Evolutionary conservation across 2,113 vertebrate species (phyloP).

Genomic region (Polypterus bichir): DNA sequence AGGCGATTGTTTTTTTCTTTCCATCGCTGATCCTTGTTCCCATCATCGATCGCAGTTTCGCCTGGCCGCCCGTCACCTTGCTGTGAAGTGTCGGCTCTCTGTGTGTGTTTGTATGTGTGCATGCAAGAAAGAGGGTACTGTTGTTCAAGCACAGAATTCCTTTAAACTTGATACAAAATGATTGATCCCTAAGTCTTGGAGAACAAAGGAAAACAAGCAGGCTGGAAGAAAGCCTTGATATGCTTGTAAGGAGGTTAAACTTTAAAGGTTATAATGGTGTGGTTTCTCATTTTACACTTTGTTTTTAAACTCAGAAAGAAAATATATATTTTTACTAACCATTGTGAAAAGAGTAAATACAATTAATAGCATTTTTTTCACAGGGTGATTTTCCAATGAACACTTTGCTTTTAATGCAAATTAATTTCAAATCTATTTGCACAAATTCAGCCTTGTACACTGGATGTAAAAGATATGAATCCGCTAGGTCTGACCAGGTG

Average conservation of each 20-base stretch:
- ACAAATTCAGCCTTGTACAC: too few species aligned
- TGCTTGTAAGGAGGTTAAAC: constrained; percentile 14
- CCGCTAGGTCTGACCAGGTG: too few species aligned
- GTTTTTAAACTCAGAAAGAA: too few species aligned
- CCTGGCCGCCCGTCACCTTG: constrained; percentile 49
- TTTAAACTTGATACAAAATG: constrained; percentile 41
- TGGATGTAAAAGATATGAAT: too few species aligned
- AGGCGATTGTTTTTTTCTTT: constrained; percentile 70
- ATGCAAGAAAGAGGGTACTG: background rate
- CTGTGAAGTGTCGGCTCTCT: constrained; percentile 20
- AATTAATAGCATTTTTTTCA: too few species aligned
- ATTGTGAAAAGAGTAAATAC: too few species aligned
- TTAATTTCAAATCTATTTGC: too few species aligned
- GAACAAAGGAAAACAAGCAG: constrained; percentile 27
- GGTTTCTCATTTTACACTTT: too few species aligned
- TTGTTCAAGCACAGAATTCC: constrained; percentile 21
- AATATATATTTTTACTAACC: too few species aligned
- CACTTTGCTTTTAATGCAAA: too few species aligned
- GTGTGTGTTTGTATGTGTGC: constrained; percentile 21
- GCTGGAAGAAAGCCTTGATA: constrained; percentile 19
- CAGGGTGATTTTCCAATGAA: too few species aligned
- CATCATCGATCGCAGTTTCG: constrained; percentile 50
- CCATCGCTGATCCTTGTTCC: constrained; percentile 56
- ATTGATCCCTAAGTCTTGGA: constrained; percentile 34
- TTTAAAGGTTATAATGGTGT: too few species aligned